Percentiles rank a stretch among this genome's conserved stretches.
Evolutionary conservation across 2,113 vertebrate genomes (phyloP).

Genomic region (Oryzias woworae): DNA sequence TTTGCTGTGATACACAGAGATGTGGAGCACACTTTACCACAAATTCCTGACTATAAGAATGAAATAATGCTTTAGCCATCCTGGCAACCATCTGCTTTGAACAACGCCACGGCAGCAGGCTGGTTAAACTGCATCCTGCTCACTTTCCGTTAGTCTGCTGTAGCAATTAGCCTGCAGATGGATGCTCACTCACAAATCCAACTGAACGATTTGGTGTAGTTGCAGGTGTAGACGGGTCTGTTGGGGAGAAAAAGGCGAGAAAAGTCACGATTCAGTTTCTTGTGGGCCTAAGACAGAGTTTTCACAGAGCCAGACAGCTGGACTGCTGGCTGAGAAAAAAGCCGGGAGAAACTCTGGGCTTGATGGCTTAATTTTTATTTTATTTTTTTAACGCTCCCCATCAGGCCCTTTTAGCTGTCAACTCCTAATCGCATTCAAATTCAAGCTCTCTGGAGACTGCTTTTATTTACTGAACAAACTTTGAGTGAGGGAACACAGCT

Average conservation of each 20-base stretch:
- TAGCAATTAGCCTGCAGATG: slow-evolving; percentile 24
- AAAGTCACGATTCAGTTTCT: slow-evolving; percentile 30
- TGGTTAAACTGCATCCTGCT: slow-evolving; percentile 39
- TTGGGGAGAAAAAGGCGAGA: neutral
- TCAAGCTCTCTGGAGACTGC: slow-evolving; percentile 34
- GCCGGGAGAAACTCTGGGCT: slow-evolving; percentile 27
- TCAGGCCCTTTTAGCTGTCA: slow-evolving; percentile 21
- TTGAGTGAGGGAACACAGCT: slow-evolving; percentile 1
- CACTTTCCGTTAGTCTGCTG: slow-evolving; percentile 36
- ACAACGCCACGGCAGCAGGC: slow-evolving; percentile 18
- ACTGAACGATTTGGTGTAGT: slow-evolving; percentile 20
- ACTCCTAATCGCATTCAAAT: slow-evolving; percentile 29
- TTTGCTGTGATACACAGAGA: slow-evolving; percentile 37
- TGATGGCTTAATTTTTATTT: slow-evolving; percentile 24
- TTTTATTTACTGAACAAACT: slow-evolving; percentile 43
- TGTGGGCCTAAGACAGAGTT: slow-evolving; percentile 34
- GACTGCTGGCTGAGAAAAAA: slow-evolving; percentile 71
- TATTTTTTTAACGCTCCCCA: slow-evolving; percentile 17
- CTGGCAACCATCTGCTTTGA: slow-evolving; percentile 36
- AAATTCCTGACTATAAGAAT: slow-evolving; percentile 33
- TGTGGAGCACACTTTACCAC: slow-evolving; percentile 43
- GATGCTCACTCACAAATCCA: slow-evolving; percentile 15
- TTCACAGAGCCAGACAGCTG: slow-evolving; percentile 72
- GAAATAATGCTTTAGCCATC: slow-evolving; percentile 47
- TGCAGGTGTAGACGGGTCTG: slow-evolving; percentile 32